These are phyloP conservation scores for Danio albolineatus DNA, from an alignment of 2,797 vertebrate genomes.

Conservation along the genomic window DNA sequence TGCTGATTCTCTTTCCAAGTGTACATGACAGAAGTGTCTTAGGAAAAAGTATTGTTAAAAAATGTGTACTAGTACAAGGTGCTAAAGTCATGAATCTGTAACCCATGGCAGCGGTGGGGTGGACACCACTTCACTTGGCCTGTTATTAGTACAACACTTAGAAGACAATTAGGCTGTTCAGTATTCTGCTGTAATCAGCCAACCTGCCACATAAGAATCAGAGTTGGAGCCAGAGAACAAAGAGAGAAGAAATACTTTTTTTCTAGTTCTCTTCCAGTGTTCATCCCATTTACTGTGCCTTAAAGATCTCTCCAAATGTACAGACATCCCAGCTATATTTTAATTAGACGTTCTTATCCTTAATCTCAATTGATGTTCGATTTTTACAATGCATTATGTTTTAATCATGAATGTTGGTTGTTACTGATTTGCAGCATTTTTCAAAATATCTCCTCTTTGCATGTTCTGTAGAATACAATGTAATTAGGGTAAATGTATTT, in stretches of 20 bases:
- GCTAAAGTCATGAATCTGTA: conserved; percentile 11
- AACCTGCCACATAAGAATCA: conserved; percentile 10
- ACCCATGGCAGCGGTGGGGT: not conserved
- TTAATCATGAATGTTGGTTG: too few relatives aligned
- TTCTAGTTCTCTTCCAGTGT: not conserved
- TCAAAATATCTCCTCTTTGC: too few relatives aligned
- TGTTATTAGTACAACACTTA: conserved; percentile 45
- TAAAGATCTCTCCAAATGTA: conserved; percentile 5
- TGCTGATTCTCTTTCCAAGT: not conserved
- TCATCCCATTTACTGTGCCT: not conserved
- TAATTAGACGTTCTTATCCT: not conserved
- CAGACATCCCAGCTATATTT: not conserved
- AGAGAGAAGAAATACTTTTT: not conserved
- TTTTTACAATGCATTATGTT: conserved; percentile 11
- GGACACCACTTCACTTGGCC: conserved; percentile 18
- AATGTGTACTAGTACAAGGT: not conserved
- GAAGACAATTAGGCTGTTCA: conserved; percentile 32
- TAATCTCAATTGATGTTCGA: not conserved
- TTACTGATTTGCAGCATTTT: too few relatives aligned
- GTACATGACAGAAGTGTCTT: too few relatives aligned
- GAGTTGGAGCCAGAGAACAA: not conserved
- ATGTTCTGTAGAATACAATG: too few relatives aligned
- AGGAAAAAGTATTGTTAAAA: not conserved
- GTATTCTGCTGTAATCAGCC: conserved; percentile 20
- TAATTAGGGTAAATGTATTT: too few relatives aligned